Conservation (phyloP, 2,888 invertebrate genomes). For the Calameuta idolon region DNA sequence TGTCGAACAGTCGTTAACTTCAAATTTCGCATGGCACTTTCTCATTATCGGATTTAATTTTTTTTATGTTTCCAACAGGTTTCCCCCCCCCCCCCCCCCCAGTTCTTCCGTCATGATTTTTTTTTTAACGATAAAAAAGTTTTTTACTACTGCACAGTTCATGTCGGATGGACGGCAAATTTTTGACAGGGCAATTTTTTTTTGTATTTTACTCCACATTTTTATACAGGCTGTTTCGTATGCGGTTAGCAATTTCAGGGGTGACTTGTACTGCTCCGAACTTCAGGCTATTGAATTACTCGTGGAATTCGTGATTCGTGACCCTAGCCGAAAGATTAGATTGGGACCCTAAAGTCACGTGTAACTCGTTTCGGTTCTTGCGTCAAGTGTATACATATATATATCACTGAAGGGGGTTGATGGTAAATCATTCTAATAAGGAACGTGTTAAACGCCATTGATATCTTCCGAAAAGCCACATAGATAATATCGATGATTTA, state of each 20-base stretch:
- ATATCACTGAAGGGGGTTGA: neutral
- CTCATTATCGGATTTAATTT: constrained; percentile 26
- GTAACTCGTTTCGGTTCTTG: neutral
- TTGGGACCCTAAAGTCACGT: neutral
- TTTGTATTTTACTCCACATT: neutral
- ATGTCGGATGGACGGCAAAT: neutral
- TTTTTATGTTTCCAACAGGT: neutral
- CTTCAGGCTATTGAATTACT: neutral
- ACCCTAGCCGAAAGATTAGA: neutral
- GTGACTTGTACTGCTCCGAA: neutral
- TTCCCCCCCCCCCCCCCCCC: neutral
- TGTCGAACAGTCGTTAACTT: constrained; percentile 29
- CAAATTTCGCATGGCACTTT: constrained; percentile 29
- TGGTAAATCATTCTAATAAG: neutral
- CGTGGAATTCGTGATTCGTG: neutral
- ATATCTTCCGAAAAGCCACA: neutral
- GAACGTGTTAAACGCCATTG: neutral
- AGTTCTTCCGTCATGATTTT: neutral
- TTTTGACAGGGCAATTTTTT: neutral
- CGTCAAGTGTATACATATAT: neutral
- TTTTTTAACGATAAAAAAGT: too few species aligned
- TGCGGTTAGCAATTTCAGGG: neutral
- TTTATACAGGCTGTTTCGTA: neutral
- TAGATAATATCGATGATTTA: neutral
- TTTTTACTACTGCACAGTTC: neutral